These are phyloP conservation scores for Folsomia candida DNA, from an alignment of 2,888 invertebrate genomes.

Conservation along the genomic window DNA sequence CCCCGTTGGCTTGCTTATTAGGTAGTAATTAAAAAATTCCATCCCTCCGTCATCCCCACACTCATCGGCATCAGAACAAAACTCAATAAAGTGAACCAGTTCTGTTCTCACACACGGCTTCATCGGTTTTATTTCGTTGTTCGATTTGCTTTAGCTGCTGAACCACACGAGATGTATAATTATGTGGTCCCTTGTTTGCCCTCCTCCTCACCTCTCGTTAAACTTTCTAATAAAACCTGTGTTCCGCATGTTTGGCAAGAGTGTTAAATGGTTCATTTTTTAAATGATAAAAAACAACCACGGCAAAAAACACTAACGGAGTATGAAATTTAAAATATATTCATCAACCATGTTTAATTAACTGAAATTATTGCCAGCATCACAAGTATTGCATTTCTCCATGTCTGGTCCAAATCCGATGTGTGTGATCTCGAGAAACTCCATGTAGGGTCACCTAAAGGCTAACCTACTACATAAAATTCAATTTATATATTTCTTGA, in stretches of 20 bases:
- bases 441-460: background rate
- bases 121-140: conserved; percentile 7
- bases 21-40: conserved; percentile 42
- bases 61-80: background rate
- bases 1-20: conserved; percentile 24
- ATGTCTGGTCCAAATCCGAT: too few relatives aligned
- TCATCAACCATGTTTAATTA: too few relatives aligned
- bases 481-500: background rate
- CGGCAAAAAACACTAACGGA: too few relatives aligned
- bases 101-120: conserved; percentile 12
- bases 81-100: conserved; percentile 21
- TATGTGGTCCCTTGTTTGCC: conserved; percentile 13
- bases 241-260: too few relatives aligned
- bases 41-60: conserved; percentile 17
- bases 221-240: background rate
- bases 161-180: conserved; percentile 4
- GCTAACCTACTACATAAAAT: background rate
- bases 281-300: background rate
- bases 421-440: background rate
- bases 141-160: conserved; percentile 4
- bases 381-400: too few relatives aligned
- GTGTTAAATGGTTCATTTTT: too few relatives aligned
- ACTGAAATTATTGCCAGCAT: too few relatives aligned
- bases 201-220: conserved; percentile 18
- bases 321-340: too few relatives aligned